phyloP scores from a whole-genome alignment of 2,888 invertebrate species.

The Zele albiditarsus region DNA sequence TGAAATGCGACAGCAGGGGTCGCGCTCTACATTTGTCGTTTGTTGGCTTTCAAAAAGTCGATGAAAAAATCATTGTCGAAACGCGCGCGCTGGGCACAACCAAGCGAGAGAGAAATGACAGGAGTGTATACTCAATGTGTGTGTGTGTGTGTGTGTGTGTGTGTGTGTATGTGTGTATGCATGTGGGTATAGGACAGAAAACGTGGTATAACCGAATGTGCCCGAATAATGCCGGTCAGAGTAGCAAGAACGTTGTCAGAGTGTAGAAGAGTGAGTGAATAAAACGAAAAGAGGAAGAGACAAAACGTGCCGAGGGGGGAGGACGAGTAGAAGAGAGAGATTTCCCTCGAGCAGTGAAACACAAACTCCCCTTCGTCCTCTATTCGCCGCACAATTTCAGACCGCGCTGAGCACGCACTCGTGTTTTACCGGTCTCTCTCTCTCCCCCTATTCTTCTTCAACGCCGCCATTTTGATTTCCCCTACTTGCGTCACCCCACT shows the following conservation, averaged over 20 bases:
- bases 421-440: slow-evolving; percentile 40
- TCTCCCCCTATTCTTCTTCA: slow-evolving; percentile 3
- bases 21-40: slow-evolving; percentile 27
- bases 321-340: too few species aligned
- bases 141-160: slow-evolving; percentile 27
- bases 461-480: slow-evolving; percentile 40
- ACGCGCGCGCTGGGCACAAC: slow-evolving; percentile 25
- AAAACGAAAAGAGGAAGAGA: slow-evolving; percentile 31
- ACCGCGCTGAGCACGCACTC: slow-evolving; percentile 36
- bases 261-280: slow-evolving; percentile 38
- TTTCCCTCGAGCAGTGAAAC: slow-evolving; percentile 44
- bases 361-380: slow-evolving; percentile 34
- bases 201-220: slow-evolving; percentile 61
- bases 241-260: slow-evolving; percentile 30
- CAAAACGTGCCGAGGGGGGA: background rate
- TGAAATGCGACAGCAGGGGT: slow-evolving; percentile 3
- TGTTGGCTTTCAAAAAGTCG: slow-evolving; percentile 30
- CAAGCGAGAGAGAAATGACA: slow-evolving; percentile 1
- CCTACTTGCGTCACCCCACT: slow-evolving; percentile 27
- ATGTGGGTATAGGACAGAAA: slow-evolving; percentile 60
- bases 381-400: slow-evolving; percentile 29
- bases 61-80: slow-evolving; percentile 37
- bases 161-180: slow-evolving; percentile 59
- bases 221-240: slow-evolving; percentile 52
- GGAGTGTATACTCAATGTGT: background rate